A percentile compares a stretch with the other conserved stretches of the same genome.
Conservation (phyloP, 1,140 invertebrate species). For the Aporrectodea caliginosa region DNA sequence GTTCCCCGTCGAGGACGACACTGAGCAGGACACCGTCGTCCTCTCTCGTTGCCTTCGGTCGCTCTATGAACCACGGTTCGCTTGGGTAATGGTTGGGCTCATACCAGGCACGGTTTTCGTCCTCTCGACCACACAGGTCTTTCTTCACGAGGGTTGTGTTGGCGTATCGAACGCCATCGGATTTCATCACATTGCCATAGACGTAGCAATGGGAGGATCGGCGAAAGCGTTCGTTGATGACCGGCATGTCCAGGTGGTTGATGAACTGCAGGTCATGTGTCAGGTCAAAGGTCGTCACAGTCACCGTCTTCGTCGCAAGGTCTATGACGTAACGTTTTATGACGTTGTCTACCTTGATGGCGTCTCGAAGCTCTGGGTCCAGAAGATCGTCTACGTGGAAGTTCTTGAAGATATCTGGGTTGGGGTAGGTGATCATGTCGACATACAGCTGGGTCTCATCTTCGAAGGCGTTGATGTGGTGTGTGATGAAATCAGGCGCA, state of each 20-base stretch:
- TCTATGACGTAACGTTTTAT: conserved; percentile 41
- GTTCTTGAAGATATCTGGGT: conserved; percentile 37
- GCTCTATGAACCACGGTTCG: conserved; percentile 45
- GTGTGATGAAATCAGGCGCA: conserved; percentile 42
- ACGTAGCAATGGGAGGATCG: conserved; percentile 42
- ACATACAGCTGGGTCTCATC: conserved; percentile 38
- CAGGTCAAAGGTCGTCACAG: conserved; percentile 24
- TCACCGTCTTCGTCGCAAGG: conserved; percentile 29
- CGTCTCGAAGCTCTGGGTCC: conserved; percentile 24
- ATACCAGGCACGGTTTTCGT: conserved; percentile 37
- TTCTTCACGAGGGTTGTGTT: conserved; percentile 46
- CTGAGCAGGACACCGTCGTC: conserved; percentile 47
- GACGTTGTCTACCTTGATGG: conserved; percentile 25
- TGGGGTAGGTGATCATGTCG: conserved; percentile 42
- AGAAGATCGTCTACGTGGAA: conserved; percentile 37
- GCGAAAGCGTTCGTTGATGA: conserved; percentile 46
- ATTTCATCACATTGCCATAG: conserved; percentile 46
- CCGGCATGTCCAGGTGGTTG: conserved; percentile 43
- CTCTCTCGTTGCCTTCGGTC: conserved; percentile 36
- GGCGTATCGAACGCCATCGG: conserved; percentile 38
- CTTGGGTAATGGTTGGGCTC: conserved; percentile 40
- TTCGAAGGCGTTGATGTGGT: conserved; percentile 49
- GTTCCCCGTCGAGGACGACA: conserved; percentile 42
- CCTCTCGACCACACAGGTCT: conserved; percentile 40
- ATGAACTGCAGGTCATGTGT: conserved; percentile 29